Conservation (phyloP, 1,140 invertebrate genomes). For the Elysia chlorotica region DNA sequence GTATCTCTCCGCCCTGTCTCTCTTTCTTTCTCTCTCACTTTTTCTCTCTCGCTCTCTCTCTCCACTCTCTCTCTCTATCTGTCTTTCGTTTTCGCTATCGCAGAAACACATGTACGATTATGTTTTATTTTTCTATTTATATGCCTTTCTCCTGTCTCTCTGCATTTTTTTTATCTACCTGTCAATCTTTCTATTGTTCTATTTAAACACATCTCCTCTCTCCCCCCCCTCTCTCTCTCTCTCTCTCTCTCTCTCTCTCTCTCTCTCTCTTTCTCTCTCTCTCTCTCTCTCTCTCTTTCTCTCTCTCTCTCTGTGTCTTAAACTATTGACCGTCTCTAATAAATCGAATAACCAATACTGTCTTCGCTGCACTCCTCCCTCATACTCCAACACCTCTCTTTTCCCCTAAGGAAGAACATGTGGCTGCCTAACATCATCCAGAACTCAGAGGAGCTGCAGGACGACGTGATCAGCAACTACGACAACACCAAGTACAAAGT, state of each 20-base stretch:
- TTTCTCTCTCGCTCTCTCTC: not conserved
- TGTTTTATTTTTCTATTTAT: too few relatives aligned
- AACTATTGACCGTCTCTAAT: too few relatives aligned
- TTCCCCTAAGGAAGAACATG: slow-evolving; percentile 18
- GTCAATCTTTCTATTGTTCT: not conserved
- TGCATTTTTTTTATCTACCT: not conserved
- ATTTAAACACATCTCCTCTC: not conserved
- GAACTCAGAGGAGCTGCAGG: not conserved
- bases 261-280: too few relatives aligned
- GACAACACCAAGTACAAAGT: slow-evolving; percentile 1
- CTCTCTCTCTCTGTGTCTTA: too few relatives aligned
- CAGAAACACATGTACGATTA: too few relatives aligned
- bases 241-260: too few relatives aligned
- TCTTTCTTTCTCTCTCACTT: not conserved
- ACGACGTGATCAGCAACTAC: slow-evolving; percentile 11
- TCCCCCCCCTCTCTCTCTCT: not conserved
- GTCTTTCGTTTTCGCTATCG: not conserved
- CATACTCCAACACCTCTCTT: too few relatives aligned
- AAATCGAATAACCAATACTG: too few relatives aligned
- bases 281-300: too few relatives aligned
- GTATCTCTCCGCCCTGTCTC: too few relatives aligned
- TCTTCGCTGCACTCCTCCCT: too few relatives aligned
- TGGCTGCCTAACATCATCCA: slow-evolving; percentile 18
- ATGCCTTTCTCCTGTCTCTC: not conserved
- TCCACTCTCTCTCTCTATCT: not conserved